phyloP scores from a whole-genome alignment of 2,113 vertebrate species.

The Archocentrus centrarchus region DNA sequence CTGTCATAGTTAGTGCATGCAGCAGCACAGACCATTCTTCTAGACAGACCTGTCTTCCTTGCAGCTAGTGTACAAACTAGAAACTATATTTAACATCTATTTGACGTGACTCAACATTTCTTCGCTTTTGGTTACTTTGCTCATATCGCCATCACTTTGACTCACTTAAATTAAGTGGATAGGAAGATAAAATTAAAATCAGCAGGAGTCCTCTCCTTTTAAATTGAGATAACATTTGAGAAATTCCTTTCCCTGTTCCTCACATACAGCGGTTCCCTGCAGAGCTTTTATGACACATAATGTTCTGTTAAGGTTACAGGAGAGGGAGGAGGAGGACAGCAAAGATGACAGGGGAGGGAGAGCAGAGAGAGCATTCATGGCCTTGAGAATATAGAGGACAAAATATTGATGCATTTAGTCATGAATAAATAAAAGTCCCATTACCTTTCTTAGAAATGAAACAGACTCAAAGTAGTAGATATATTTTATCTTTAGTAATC shows the following conservation, averaged over 20 bases:
- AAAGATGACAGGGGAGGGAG: conserved; percentile 12
- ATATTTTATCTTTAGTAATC: conserved; percentile 1
- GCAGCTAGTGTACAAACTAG: conserved; percentile 34
- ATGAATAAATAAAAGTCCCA: conserved; percentile 9
- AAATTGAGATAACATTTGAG: not conserved
- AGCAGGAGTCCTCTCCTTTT: not conserved
- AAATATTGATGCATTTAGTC: not conserved
- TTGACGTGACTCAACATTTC: conserved; percentile 51
- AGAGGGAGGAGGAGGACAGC: not conserved
- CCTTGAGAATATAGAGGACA: not conserved
- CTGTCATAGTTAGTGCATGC: conserved; percentile 48
- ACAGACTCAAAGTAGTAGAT: not conserved
- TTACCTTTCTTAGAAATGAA: not conserved
- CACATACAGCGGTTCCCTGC: conserved; percentile 8
- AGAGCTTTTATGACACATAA: conserved; percentile 25
- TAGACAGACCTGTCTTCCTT: conserved; percentile 52
- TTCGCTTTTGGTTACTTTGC: conserved; percentile 26
- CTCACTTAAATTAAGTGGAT: conserved; percentile 20
- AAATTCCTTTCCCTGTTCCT: conserved; percentile 1
- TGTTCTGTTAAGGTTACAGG: conserved; percentile 31
- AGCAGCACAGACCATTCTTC: conserved; percentile 41
- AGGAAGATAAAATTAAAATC: not conserved
- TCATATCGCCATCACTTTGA: conserved; percentile 1
- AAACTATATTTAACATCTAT: conserved; percentile 54
- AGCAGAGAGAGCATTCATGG: conserved; percentile 20